These are phyloP conservation scores for Apis cerana DNA, from an alignment of 1,140 invertebrate species.

Conservation along the genomic window DNA sequence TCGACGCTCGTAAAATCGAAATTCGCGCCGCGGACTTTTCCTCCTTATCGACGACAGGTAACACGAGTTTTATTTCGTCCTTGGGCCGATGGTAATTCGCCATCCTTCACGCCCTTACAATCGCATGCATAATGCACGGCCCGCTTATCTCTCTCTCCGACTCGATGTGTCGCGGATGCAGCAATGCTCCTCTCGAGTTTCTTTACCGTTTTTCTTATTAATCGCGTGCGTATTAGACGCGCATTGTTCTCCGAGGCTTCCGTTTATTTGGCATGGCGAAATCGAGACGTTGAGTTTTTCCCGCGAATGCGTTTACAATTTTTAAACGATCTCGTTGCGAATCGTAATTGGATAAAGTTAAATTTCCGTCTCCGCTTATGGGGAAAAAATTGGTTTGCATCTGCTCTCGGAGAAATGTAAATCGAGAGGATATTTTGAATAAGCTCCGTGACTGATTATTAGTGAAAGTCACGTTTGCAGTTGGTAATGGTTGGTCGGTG, in stretches of 20 bases:
- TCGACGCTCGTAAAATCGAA: constrained; percentile 35
- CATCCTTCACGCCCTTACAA: not conserved
- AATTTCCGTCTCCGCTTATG: not conserved
- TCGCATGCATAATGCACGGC: constrained; percentile 50
- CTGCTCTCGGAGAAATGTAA: not conserved
- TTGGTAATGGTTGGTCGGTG: not conserved
- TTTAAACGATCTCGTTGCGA: too few species aligned
- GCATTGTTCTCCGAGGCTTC: constrained; percentile 28
- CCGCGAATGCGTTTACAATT: too few species aligned
- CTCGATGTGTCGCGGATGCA: not conserved
- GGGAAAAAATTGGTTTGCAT: too few species aligned
- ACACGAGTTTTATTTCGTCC: constrained; percentile 20
- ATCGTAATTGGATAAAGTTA: not conserved
- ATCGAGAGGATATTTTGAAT: constrained; percentile 4
- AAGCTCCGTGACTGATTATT: constrained; percentile 38
- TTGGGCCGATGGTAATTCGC: constrained; percentile 39
- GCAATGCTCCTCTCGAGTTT: not conserved
- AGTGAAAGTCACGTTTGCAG: constrained; percentile 27
- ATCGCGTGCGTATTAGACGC: constrained; percentile 26
- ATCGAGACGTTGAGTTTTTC: too few species aligned
- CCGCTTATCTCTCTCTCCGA: not conserved
- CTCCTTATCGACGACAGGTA: constrained; percentile 26
- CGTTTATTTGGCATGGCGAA: constrained; percentile 23
- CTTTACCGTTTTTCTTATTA: too few species aligned
- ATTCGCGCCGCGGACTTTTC: constrained; percentile 20